Evolutionary conservation across 1,140 invertebrate species (phyloP), one percentile per base, ranked within the genome.

Genomic region (Drosophila fuyamai): DNA sequence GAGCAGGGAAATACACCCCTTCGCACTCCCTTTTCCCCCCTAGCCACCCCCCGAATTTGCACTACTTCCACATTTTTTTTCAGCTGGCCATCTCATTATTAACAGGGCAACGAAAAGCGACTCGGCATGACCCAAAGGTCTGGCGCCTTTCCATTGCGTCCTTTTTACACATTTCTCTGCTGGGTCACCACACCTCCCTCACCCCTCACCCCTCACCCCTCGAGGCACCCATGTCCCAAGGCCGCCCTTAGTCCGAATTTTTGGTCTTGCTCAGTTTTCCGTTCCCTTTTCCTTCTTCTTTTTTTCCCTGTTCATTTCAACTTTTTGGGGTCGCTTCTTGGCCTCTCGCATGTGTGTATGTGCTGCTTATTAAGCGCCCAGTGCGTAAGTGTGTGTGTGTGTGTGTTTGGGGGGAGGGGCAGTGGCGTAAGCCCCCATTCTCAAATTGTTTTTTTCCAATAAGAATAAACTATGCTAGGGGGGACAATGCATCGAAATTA

Each of bases 111-210:
- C 54, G 75, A 63, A 68, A 61, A 61, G 79, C 47, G 82, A 76
- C 81, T 82, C 79, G 76, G 82, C 76, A 82, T 86, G 83, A 86
- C 82, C 82, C 71, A 88, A 71, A 82, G 79, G 83, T 82, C 82
- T 88, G 83, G 79, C 79, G 63, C 76, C 79, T 88, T 62, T 46
- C 50, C 76, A 59, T 75, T 74, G 78, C 50, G 83, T 74, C 76
- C 83, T 82, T 88, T 83, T 88, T 82, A 88, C 76, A 79, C 81
- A 79, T 85, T 76, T 72, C 62, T 55, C 53, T 66, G 72, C 61
- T 27, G 44, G 40, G 58, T 74, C 72, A 40, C 71, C 67, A 71
- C 32, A 54, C 38, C 27, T n/a, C 59, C 13, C 60, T 13, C 10
- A 27, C 13, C n/a, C 48, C 60, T 13, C 10, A 27, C 13, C n/a